These are phyloP conservation scores for Littorina saxatilis DNA, from an alignment of 1,140 invertebrate species.

Conservation along the genomic window DNA sequence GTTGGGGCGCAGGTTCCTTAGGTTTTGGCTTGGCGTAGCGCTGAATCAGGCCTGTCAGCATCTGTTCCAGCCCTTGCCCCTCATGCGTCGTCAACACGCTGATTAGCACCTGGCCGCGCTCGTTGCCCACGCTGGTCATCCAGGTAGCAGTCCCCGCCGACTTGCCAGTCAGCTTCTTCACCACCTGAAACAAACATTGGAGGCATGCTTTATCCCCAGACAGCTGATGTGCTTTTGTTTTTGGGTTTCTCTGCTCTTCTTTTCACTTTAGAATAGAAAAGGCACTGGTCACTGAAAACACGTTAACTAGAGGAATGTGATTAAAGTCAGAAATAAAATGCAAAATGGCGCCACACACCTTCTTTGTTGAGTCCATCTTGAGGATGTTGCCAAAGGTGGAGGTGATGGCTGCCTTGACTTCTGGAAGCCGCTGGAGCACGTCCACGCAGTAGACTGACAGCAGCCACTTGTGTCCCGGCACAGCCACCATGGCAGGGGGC, in stretches of 20 bases:
- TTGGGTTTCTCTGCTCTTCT: neutral
- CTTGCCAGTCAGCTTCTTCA: slow-evolving; percentile 45
- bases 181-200: neutral
- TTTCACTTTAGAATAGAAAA: neutral
- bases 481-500: slow-evolving; percentile 9
- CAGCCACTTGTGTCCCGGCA: slow-evolving; percentile 50
- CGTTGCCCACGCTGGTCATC: slow-evolving; percentile 42
- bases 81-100: neutral
- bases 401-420: slow-evolving; percentile 53
- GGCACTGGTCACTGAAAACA: neutral
- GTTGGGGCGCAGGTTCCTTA: slow-evolving; percentile 1
- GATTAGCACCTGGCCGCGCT: slow-evolving; percentile 48
- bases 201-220: neutral
- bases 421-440: slow-evolving; percentile 44
- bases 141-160: slow-evolving; percentile 44
- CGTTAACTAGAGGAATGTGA: neutral
- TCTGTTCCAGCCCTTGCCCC: neutral
- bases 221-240: neutral
- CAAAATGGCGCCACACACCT: neutral
- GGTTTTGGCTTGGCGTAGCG: neutral
- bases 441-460: slow-evolving; percentile 49
- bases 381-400: slow-evolving; percentile 53
- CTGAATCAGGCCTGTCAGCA: neutral
- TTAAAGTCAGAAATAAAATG: neutral
- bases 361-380: slow-evolving; percentile 59